phyloP scores from a whole-genome alignment of 2,797 vertebrate species.

The Phrynocephalus guinanensis region DNA sequence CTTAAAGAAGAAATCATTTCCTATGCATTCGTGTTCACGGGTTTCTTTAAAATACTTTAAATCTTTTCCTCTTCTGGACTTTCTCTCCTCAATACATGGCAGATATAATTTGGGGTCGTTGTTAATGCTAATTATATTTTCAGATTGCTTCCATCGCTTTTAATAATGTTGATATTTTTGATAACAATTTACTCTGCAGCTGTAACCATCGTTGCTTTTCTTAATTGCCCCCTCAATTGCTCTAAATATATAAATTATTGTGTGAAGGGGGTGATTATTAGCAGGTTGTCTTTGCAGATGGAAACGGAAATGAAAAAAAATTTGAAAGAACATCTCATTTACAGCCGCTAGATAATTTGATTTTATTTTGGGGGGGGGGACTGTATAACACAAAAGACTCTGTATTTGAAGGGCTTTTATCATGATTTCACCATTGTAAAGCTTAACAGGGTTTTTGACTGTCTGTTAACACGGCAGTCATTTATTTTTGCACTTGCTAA shows the following conservation, averaged over 20 bases:
- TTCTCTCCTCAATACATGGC: too few relatives aligned
- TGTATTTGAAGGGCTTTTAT: too few relatives aligned
- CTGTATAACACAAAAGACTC: too few relatives aligned
- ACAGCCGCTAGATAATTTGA: too few relatives aligned
- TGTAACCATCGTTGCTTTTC: slow-evolving; percentile 56
- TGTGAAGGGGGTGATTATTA: slow-evolving; percentile 50
- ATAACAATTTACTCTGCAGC: slow-evolving; percentile 58
- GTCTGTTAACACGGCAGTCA: too few relatives aligned
- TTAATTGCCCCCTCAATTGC: slow-evolving; percentile 48
- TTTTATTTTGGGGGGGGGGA: too few relatives aligned
- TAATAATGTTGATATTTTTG: slow-evolving; percentile 60
- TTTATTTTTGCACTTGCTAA: too few relatives aligned
- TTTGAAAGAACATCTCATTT: neutral
- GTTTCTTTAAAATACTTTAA: neutral
- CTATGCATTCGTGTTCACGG: neutral
- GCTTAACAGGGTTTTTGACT: too few relatives aligned
- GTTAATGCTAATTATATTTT: slow-evolving; percentile 48
- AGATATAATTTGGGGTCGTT: too few relatives aligned
- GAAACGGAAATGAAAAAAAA: slow-evolving; percentile 6
- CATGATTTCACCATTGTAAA: too few relatives aligned
- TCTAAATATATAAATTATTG: slow-evolving; percentile 58
- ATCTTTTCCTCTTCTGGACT: neutral
- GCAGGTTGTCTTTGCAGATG: slow-evolving; percentile 33
- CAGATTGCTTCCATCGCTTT: slow-evolving; percentile 62
- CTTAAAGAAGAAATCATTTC: neutral